Conservation (phyloP, 2,888 invertebrate species). For the Cheilosia vulpina region DNA sequence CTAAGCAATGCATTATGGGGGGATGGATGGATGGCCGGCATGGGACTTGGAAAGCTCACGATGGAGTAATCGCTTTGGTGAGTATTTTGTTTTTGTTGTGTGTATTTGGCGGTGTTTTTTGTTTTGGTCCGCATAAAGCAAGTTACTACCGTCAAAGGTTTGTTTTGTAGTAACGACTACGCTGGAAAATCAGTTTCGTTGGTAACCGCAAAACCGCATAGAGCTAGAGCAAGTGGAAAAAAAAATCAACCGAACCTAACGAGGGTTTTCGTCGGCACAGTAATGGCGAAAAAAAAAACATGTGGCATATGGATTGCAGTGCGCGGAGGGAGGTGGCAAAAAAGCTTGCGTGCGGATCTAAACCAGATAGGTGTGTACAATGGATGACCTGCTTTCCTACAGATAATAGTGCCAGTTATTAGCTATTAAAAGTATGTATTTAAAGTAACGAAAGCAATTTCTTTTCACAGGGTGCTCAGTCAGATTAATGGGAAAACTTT, state of each 20-base stretch:
- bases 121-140: slow-evolving; percentile 31
- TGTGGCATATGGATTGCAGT: not conserved
- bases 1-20: slow-evolving; percentile 25
- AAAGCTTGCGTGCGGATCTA: slow-evolving; percentile 7
- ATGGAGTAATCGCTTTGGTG: slow-evolving; percentile 12
- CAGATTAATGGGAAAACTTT: not conserved
- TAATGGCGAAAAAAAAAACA: slow-evolving; percentile 44
- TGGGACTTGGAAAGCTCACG: slow-evolving; percentile 50
- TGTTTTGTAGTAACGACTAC: slow-evolving; percentile 46
- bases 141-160: slow-evolving; percentile 58
- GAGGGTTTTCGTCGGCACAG: slow-evolving; percentile 28
- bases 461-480: not conserved
- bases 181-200: slow-evolving; percentile 61
- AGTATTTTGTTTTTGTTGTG: slow-evolving; percentile 1
- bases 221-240: slow-evolving; percentile 24
- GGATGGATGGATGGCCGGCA: not conserved
- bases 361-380: not conserved
- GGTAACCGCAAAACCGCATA: slow-evolving; percentile 55
- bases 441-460: slow-evolving; percentile 23
- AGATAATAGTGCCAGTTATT: slow-evolving; percentile 25
- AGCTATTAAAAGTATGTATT: slow-evolving; percentile 31
- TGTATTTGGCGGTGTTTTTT: slow-evolving; percentile 8
- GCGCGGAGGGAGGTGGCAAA: not conserved
- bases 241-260: not conserved
- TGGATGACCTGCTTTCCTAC: slow-evolving; percentile 42